Evolutionary conservation across 2,888 invertebrate species (phyloP).

Genomic region (Xanthia icteritia): DNA sequence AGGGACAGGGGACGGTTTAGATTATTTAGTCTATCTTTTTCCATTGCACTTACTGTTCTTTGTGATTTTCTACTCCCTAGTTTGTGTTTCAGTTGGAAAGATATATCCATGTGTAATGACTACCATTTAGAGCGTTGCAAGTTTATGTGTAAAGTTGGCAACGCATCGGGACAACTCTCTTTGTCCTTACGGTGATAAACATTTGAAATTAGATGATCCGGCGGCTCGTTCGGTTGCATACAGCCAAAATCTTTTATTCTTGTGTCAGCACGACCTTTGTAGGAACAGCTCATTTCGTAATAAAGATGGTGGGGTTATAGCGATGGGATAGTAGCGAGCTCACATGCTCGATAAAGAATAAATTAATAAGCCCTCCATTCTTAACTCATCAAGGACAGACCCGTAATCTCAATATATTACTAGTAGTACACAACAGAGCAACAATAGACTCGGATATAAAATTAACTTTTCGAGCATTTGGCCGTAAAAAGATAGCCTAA

Average conservation of each 20-base stretch:
- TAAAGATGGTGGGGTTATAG: background rate
- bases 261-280: background rate
- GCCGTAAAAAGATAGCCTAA: constrained; percentile 51
- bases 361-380: constrained; percentile 32
- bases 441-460: constrained; percentile 59
- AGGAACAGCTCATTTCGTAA: background rate
- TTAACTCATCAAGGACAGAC: background rate
- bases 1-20: background rate
- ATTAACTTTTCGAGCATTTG: constrained; percentile 61
- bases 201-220: background rate
- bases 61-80: background rate
- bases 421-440: constrained; percentile 60
- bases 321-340: background rate
- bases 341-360: background rate
- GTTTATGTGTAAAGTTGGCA: background rate
- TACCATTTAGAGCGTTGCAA: background rate
- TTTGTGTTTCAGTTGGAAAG: background rate
- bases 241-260: background rate
- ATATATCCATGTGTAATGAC: background rate
- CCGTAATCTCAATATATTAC: constrained; percentile 60
- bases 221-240: background rate
- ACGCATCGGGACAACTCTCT: background rate
- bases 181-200: background rate
- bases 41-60: background rate
- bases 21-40: background rate